Evolutionary conservation across 1,140 invertebrate genomes (phyloP).

Genomic region (Teleopsis dalmanni): DNA sequence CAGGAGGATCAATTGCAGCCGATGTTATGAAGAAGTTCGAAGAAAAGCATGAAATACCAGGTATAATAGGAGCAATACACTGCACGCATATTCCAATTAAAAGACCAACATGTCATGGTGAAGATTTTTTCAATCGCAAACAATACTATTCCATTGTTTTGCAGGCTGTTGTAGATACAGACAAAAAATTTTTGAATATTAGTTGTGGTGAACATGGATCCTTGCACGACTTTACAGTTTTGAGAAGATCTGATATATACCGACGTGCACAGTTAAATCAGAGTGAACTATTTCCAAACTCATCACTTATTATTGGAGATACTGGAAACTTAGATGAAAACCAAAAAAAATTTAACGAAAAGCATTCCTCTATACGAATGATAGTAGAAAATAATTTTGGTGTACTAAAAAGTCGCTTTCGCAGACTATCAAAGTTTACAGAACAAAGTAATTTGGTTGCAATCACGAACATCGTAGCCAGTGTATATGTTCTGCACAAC

Average conservation of each 20-base stretch:
- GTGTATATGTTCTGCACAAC: neutral
- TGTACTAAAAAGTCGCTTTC: neutral
- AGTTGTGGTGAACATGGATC: neutral
- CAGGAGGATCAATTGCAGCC: too few relatives aligned
- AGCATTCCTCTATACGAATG: neutral
- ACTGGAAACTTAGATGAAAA: constrained; percentile 3
- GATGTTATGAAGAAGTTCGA: neutral
- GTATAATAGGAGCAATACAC: neutral
- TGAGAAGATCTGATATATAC: constrained; percentile 7
- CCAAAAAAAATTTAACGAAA: constrained; percentile 4
- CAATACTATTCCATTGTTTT: neutral
- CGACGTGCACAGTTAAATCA: neutral
- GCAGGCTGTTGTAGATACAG: constrained; percentile 1
- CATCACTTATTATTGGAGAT: constrained; percentile 12
- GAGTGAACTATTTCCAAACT: constrained; percentile 1
- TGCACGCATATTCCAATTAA: neutral
- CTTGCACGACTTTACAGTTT: neutral
- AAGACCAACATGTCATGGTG: neutral
- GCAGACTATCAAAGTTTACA: neutral
- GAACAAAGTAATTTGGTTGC: neutral
- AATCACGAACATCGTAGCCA: neutral
- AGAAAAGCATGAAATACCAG: neutral
- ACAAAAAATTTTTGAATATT: constrained; percentile 1
- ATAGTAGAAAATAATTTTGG: neutral
- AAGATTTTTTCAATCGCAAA: neutral